These are phyloP conservation scores for Squalus acanthias DNA, from an alignment of 2,797 vertebrate species.

Conservation along the genomic window DNA sequence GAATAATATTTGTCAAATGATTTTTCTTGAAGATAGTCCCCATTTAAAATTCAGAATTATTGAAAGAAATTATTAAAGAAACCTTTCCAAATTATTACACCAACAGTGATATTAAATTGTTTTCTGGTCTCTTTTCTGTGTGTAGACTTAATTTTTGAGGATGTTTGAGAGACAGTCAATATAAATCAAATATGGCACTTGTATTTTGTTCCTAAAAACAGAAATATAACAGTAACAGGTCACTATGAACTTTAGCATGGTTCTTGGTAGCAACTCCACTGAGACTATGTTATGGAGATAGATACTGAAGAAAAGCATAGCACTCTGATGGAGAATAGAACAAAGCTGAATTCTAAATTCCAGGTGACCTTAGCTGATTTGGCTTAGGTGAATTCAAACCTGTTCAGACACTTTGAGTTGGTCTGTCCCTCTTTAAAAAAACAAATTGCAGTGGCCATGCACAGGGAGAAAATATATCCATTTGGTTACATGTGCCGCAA, in stretches of 20 bases:
- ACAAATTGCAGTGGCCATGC: neutral
- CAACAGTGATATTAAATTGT: neutral
- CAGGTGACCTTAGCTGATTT: neutral
- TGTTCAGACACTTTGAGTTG: neutral
- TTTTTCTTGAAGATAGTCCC: neutral
- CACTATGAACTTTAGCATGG: neutral
- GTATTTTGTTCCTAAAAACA: neutral
- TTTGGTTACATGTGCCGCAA: neutral
- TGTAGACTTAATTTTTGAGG: neutral
- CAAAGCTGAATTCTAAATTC: neutral
- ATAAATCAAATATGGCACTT: neutral
- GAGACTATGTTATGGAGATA: neutral
- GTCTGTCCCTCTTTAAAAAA: neutral
- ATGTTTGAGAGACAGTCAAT: neutral
- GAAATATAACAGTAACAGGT: neutral
- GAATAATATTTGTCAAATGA: neutral
- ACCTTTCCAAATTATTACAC: neutral
- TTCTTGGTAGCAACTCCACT: neutral
- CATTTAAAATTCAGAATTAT: neutral
- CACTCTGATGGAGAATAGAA: neutral
- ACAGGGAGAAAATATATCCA: neutral
- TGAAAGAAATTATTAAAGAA: neutral
- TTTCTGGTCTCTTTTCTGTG: neutral
- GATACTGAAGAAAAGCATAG: neutral
- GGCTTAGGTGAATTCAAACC: neutral